Percentiles rank a stretch among this genome's conserved stretches.
These are phyloP conservation scores for Amphiprion ocellaris DNA, from an alignment of 2,113 vertebrate species.

Conservation along the genomic window DNA sequence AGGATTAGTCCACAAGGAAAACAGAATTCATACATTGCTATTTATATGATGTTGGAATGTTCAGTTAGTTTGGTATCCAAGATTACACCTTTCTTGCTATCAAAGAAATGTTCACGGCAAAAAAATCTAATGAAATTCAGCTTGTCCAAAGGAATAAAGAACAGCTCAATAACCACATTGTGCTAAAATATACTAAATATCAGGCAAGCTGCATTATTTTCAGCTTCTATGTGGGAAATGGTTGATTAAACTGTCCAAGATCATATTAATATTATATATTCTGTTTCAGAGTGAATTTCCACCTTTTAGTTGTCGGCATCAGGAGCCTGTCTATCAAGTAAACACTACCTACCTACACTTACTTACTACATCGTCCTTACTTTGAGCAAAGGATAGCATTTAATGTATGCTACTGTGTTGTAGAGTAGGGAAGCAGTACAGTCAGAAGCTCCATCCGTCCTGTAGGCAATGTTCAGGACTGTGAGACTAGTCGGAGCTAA, in stretches of 20 bases:
- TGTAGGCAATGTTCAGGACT: too few relatives aligned
- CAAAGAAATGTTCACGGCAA: too few relatives aligned
- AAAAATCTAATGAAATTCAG: too few relatives aligned
- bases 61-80: not conserved
- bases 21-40: not conserved
- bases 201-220: too few relatives aligned
- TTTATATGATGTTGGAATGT: conserved; percentile 23
- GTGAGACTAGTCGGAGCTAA: not conserved
- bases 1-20: not conserved
- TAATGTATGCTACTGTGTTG: not conserved
- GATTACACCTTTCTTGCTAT: too few relatives aligned
- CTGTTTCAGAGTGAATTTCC: not conserved
- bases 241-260: not conserved
- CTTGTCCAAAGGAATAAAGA: too few relatives aligned
- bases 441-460: not conserved
- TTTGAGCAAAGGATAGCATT: not conserved
- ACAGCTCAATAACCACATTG: too few relatives aligned
- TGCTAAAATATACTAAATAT: too few relatives aligned
- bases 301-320: not conserved
- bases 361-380: not conserved
- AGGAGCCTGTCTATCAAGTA: not conserved
- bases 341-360: not conserved
- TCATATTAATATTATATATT: conserved; percentile 12
- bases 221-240: not conserved
- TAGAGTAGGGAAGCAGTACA: not conserved